Evolutionary conservation across 2,113 vertebrate species (phyloP).

Genomic region (Notiomystis cincta): DNA sequence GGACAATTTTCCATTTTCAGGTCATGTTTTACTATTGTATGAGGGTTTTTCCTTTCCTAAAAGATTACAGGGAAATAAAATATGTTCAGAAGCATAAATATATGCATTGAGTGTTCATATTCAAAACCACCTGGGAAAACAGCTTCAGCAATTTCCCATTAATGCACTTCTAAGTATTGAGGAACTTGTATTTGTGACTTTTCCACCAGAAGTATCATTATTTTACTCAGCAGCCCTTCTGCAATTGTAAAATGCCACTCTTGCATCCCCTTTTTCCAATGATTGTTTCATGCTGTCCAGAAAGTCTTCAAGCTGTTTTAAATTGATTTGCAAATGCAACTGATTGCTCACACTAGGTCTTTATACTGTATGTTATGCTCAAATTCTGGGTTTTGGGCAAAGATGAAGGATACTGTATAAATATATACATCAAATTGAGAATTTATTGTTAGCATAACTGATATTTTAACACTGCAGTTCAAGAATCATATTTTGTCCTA

Average conservation of each 20-base stretch:
- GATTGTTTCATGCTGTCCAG: background rate
- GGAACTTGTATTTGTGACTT: background rate
- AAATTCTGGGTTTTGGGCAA: background rate
- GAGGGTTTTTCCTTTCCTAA: background rate
- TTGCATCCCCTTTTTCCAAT: background rate
- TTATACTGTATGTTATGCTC: background rate
- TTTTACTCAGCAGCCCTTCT: background rate
- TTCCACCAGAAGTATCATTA: background rate
- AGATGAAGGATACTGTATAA: background rate
- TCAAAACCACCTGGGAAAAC: background rate
- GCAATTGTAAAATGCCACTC: background rate
- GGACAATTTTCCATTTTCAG: background rate
- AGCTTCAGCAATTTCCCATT: background rate
- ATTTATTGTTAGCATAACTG: background rate
- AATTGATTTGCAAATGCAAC: slow-evolving; percentile 1
- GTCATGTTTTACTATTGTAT: background rate
- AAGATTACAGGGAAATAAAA: background rate
- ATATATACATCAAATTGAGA: background rate
- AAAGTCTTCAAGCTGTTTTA: background rate
- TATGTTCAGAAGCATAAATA: background rate
- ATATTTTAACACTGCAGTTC: background rate
- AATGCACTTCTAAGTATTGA: background rate
- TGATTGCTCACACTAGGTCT: background rate
- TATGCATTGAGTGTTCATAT: background rate
- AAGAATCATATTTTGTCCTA: background rate